Evolutionary conservation across 2,888 invertebrate genomes (phyloP).

Genomic region (Ichneumon xanthorius): DNA sequence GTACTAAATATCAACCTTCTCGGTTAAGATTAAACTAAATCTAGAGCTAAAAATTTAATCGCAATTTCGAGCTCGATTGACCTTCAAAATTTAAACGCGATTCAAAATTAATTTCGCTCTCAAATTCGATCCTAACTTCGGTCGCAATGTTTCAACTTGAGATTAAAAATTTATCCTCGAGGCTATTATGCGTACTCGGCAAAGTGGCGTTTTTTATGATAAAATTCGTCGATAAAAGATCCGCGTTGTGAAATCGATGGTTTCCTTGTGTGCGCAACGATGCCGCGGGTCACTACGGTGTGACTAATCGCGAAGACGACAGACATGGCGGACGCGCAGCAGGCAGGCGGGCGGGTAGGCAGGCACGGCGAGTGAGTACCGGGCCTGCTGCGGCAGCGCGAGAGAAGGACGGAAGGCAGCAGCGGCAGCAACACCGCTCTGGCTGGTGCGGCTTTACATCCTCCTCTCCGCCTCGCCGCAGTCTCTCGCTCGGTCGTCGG

Average conservation of each 20-base stretch:
- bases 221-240: slow-evolving; percentile 4
- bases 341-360: slow-evolving; percentile 37
- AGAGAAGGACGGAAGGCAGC: slow-evolving; percentile 59
- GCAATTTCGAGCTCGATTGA: too few species aligned
- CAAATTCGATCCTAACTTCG: not conserved
- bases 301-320: slow-evolving; percentile 69
- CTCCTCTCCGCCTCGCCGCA: slow-evolving; percentile 46
- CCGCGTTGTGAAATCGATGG: slow-evolving; percentile 32
- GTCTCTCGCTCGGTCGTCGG: slow-evolving; percentile 52
- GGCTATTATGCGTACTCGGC: not conserved
- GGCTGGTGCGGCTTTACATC: slow-evolving; percentile 58
- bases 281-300: slow-evolving; percentile 53
- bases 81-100: not conserved
- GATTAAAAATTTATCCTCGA: not conserved
- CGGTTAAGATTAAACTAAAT: not conserved
- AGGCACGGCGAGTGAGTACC: slow-evolving; percentile 54
- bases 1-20: not conserved
- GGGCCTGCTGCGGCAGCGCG: slow-evolving; percentile 56
- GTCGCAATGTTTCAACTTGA: not conserved
- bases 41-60: not conserved
- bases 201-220: not conserved
- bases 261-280: slow-evolving; percentile 20
- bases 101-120: not conserved
- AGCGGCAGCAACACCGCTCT: slow-evolving; percentile 32
- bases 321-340: slow-evolving; percentile 67